Percentiles rank a stretch among this genome's conserved stretches.
phyloP scores from a whole-genome alignment of 2,797 vertebrate genomes.

The Hyperoplus lanceolatus region DNA sequence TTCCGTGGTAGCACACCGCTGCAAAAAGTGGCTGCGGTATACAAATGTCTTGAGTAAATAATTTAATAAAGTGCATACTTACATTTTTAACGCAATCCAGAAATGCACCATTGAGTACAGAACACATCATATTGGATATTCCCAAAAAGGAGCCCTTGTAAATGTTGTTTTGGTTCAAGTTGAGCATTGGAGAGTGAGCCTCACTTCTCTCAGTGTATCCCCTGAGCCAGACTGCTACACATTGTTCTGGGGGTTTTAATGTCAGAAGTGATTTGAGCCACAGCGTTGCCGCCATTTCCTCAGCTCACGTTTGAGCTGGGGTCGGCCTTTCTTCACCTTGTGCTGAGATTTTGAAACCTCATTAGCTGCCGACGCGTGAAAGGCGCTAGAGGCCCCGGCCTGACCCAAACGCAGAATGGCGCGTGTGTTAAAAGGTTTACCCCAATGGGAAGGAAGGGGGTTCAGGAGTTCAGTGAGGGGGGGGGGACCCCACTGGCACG shows the following conservation, averaged over 20 bases:
- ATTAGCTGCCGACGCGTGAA: slow-evolving; percentile 83
- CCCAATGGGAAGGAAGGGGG: slow-evolving; percentile 57
- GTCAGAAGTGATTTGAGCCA: slow-evolving; percentile 72
- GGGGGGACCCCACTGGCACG: slow-evolving; percentile 53
- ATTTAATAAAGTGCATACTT: neutral
- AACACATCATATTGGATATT: slow-evolving; percentile 11
- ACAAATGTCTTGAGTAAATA: neutral
- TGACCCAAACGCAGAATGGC: slow-evolving; percentile 75
- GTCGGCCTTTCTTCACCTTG: slow-evolving; percentile 74
- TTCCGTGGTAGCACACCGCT: neutral
- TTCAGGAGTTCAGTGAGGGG: slow-evolving; percentile 75
- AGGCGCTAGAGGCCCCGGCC: slow-evolving; percentile 71
- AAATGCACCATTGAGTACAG: neutral
- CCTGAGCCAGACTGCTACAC: slow-evolving; percentile 44
- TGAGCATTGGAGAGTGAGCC: slow-evolving; percentile 30
- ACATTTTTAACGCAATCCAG: neutral
- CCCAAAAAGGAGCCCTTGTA: neutral
- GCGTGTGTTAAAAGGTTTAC: slow-evolving; percentile 75
- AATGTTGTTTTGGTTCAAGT: slow-evolving; percentile 33
- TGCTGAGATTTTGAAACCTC: slow-evolving; percentile 75
- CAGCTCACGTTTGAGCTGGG: slow-evolving; percentile 56
- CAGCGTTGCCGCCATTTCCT: slow-evolving; percentile 33
- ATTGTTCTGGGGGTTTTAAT: slow-evolving; percentile 68
- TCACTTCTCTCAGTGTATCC: slow-evolving; percentile 39
- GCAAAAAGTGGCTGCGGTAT: neutral